phyloP scores from a whole-genome alignment of 2,797 vertebrate species.

The Eulemur rubriventer region DNA sequence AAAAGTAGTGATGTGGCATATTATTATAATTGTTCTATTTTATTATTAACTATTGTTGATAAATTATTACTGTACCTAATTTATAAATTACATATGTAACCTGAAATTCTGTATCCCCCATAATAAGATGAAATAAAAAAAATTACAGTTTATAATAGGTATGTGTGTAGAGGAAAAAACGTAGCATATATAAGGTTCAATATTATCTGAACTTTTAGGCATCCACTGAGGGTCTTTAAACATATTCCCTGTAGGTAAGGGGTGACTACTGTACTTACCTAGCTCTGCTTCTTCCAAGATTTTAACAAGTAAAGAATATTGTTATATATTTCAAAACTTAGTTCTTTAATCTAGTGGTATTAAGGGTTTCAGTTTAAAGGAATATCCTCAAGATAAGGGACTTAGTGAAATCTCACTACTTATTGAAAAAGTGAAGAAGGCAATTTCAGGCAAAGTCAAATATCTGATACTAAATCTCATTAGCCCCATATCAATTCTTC shows the following conservation, averaged over 20 bases:
- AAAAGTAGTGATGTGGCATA: neutral
- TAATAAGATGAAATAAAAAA: no score
- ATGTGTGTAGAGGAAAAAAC: neutral
- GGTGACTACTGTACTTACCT: neutral
- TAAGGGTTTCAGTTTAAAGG: conserved; percentile 38
- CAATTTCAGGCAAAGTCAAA: conserved; percentile 63
- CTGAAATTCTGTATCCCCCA: no score
- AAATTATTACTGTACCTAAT: no score
- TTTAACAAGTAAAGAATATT: neutral
- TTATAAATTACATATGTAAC: no score
- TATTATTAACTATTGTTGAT: neutral
- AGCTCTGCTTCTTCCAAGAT: neutral
- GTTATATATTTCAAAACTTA: conserved; percentile 29
- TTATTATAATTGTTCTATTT: neutral
- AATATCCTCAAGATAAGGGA: conserved; percentile 49
- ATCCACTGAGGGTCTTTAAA: neutral
- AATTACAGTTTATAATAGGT: neutral
- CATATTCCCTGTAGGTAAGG: neutral
- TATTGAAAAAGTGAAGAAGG: conserved; percentile 34
- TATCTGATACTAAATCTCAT: conserved; percentile 71
- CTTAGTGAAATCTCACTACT: conserved; percentile 46
- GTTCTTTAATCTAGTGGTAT: conserved; percentile 42
- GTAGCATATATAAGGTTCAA: neutral
- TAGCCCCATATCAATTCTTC: conserved; percentile 65
- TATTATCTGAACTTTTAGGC: neutral